Conservation (phyloP, 2,888 invertebrate species). For the Cantharis nigra region DNA sequence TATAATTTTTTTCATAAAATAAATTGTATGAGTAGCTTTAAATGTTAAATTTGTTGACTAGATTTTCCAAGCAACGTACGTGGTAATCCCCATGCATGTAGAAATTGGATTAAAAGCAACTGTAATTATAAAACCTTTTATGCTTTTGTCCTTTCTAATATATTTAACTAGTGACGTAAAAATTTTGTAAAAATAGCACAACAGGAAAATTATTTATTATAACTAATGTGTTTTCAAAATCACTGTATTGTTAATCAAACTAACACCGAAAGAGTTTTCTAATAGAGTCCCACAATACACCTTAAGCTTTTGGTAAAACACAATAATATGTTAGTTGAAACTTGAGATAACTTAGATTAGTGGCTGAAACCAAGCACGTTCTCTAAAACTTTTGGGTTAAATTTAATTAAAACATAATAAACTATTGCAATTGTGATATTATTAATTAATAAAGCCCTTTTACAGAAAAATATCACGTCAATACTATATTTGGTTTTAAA, state of each 20-base stretch:
- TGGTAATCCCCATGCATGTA: neutral
- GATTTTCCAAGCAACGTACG: neutral
- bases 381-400: neutral
- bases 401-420: neutral
- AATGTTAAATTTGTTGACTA: neutral
- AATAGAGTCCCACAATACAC: neutral
- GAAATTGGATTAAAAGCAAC: neutral
- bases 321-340: conserved; percentile 2
- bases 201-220: neutral
- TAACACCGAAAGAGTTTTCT: neutral
- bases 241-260: neutral
- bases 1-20: neutral
- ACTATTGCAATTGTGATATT: neutral
- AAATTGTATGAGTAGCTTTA: neutral
- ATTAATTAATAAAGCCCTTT: neutral
- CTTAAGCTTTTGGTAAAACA: neutral
- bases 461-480: neutral
- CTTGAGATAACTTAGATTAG: conserved; percentile 7
- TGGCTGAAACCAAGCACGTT: conserved; percentile 8
- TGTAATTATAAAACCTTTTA: neutral
- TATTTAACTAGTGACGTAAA: neutral
- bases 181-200: neutral
- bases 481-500: neutral
- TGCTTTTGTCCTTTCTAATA: neutral
- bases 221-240: neutral